Conservation (phyloP, 1,140 invertebrate genomes). For the Branchinecta lindahli region DNA sequence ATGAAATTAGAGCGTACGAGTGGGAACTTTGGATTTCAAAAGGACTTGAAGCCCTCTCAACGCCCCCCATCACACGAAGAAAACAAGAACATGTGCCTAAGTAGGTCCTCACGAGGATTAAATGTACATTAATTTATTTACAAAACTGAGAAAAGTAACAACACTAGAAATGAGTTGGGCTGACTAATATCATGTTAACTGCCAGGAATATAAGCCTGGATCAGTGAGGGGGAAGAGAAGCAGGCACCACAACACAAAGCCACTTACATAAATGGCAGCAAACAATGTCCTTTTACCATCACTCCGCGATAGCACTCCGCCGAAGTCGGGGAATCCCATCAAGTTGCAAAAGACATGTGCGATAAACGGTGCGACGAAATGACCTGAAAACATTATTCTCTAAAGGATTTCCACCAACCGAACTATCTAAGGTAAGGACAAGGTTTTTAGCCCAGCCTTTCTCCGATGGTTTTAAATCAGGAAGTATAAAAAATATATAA, state of each 20-base stretch:
- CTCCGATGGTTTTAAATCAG: no score
- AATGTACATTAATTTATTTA: no score
- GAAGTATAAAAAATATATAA: no score
- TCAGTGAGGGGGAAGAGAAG: slow-evolving; percentile 59
- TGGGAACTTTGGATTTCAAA: not conserved
- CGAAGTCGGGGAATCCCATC: slow-evolving; percentile 83
- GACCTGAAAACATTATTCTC: slow-evolving; percentile 41
- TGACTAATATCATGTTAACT: not conserved
- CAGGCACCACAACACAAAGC: slow-evolving; percentile 57
- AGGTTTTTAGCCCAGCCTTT: no score
- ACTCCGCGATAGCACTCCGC: slow-evolving; percentile 51
- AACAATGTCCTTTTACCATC: slow-evolving; percentile 43
- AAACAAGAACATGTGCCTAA: no score
- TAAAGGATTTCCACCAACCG: no score
- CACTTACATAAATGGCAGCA: slow-evolving; percentile 51
- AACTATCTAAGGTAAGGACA: no score
- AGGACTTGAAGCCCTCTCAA: not conserved
- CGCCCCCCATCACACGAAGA: no score
- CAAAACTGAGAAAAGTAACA: no score
- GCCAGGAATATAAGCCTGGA: slow-evolving; percentile 45
- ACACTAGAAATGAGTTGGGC: not conserved
- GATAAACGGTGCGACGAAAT: slow-evolving; percentile 69
- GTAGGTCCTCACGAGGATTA: no score
- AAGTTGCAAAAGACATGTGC: slow-evolving; percentile 89
- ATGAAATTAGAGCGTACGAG: not conserved